These are phyloP conservation scores for Xyrauchen texanus DNA, from an alignment of 2,113 vertebrate genomes.

Conservation along the genomic window DNA sequence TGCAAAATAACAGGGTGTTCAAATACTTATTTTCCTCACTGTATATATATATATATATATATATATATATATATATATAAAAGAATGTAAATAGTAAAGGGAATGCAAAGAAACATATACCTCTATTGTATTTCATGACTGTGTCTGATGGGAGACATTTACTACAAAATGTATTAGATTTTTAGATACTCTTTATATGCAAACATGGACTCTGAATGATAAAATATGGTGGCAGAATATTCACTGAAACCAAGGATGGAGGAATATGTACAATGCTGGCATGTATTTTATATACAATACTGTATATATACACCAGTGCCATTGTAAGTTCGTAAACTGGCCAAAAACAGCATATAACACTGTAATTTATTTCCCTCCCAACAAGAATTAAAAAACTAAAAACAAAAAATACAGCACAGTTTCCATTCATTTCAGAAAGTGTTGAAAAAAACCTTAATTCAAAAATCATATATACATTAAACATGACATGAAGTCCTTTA, in stretches of 20 bases:
- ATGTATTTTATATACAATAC: neutral
- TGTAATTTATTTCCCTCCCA: neutral
- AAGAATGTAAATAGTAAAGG: neutral
- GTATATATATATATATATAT: too few relatives aligned
- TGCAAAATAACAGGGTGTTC: too few relatives aligned
- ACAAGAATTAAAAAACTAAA: neutral
- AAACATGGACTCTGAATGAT: neutral
- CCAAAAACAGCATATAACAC: neutral
- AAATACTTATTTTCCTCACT: too few relatives aligned
- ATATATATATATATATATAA: too few relatives aligned
- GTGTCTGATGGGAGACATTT: neutral
- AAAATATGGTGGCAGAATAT: neutral
- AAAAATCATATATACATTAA: constrained; percentile 13
- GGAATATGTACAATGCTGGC: neutral
- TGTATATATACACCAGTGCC: constrained; percentile 1
- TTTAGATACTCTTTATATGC: neutral
- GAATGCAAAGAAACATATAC: neutral
- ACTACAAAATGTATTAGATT: too few relatives aligned
- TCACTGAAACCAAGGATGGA: neutral
- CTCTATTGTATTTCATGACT: neutral
- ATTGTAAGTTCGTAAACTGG: neutral
- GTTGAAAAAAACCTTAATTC: neutral
- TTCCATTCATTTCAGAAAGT: neutral
- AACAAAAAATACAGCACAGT: neutral
- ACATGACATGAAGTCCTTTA: constrained; percentile 10